These are phyloP conservation scores for Acrocyrtus sp. DNA, from an alignment of 2,888 invertebrate genomes.

Conservation along the genomic window DNA sequence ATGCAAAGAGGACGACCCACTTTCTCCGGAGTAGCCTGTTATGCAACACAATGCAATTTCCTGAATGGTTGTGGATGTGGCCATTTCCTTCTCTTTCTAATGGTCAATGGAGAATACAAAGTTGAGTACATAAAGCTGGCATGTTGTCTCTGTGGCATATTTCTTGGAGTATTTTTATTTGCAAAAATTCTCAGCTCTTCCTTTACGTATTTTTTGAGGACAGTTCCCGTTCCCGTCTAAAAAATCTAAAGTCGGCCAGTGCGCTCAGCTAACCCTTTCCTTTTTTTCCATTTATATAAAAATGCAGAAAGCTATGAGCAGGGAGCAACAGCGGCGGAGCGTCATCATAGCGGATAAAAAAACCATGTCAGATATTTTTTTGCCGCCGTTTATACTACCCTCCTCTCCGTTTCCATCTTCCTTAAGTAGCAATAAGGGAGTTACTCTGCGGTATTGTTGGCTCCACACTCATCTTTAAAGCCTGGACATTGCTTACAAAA, in stretches of 20 bases:
- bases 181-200: too few relatives aligned
- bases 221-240: too few relatives aligned
- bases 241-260: too few relatives aligned
- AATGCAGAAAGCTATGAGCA: too few relatives aligned
- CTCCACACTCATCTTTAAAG: too few relatives aligned
- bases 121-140: not conserved
- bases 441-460: not conserved
- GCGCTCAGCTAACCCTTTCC: not conserved
- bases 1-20: too few relatives aligned
- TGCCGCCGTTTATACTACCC: conserved; percentile 10
- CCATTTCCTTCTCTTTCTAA: conserved; percentile 9
- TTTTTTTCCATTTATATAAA: not conserved
- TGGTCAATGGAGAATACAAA: conserved; percentile 10
- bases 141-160: too few relatives aligned
- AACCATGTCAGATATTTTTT: conserved; percentile 1
- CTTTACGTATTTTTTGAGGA: too few relatives aligned
- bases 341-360: conserved; percentile 3
- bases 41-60: conserved; percentile 26
- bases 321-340: not conserved
- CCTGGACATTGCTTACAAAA: conserved; percentile 1
- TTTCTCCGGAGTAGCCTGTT: conserved; percentile 11
- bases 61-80: conserved; percentile 7
- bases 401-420: too few relatives aligned
- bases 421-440: conserved; percentile 19
- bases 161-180: too few relatives aligned